Conservation (phyloP, 1,140 invertebrate genomes). For the Neotoxoptera formosana region DNA sequence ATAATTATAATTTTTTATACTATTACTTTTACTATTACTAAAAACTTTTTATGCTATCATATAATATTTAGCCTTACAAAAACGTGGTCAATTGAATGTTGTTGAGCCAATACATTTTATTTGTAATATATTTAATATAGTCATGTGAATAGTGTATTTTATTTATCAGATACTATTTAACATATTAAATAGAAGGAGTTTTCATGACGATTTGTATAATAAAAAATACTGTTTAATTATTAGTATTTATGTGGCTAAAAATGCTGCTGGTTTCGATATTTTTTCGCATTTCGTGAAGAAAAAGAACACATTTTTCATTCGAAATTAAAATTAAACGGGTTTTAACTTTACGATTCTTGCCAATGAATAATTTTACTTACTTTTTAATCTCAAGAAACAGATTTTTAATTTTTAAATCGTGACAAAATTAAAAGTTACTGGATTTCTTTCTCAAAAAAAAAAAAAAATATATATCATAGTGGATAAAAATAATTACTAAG, state of each 20-base stretch:
- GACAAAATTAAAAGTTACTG: not conserved
- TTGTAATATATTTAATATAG: not conserved
- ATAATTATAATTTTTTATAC: too few relatives aligned
- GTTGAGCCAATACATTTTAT: not conserved
- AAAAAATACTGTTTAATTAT: not conserved
- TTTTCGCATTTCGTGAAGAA: not conserved
- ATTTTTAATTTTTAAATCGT: conserved; percentile 3
- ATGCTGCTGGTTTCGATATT: not conserved
- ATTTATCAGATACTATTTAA: not conserved
- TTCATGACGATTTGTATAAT: not conserved
- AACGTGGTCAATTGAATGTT: not conserved
- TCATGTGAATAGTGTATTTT: not conserved
- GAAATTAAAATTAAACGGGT: not conserved
- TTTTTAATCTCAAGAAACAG: not conserved
- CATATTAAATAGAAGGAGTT: not conserved
- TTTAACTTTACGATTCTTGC: not conserved
- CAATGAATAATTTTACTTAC: not conserved
- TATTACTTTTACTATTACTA: too few relatives aligned
- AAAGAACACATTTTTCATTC: not conserved
- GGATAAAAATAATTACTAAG: not conserved
- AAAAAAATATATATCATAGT: not conserved
- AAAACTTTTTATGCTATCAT: too few relatives aligned
- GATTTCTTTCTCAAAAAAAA: not conserved
- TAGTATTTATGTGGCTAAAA: not conserved
- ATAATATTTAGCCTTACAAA: too few relatives aligned